These are phyloP conservation scores for Capricornis sumatraensis DNA, from an alignment of 2,113 vertebrate genomes.

Conservation along the genomic window DNA sequence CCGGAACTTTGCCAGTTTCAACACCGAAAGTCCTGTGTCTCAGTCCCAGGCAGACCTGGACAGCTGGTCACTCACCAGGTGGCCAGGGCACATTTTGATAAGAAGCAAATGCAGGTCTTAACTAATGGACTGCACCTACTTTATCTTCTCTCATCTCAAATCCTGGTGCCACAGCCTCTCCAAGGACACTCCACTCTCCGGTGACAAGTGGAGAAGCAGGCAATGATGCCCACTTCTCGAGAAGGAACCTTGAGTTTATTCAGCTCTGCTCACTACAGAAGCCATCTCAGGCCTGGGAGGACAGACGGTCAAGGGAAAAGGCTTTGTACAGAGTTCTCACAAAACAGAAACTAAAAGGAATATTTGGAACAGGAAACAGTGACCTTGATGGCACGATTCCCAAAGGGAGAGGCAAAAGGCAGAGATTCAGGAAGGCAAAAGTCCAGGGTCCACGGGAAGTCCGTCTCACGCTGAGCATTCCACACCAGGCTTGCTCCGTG, in stretches of 20 bases:
- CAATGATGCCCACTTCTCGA: not conserved
- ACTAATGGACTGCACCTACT: not conserved
- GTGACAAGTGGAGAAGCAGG: not conserved
- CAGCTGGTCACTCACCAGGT: not conserved
- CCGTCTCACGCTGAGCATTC: not conserved
- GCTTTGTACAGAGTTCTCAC: constrained; percentile 40
- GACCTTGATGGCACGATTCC: constrained; percentile 46
- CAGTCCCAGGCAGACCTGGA: not conserved
- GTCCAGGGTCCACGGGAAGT: not conserved
- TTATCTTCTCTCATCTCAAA: not conserved
- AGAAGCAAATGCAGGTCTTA: not conserved
- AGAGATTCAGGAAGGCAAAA: not conserved
- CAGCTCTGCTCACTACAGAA: not conserved
- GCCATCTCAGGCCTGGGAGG: not conserved
- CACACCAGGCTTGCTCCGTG: not conserved
- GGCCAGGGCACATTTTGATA: not conserved
- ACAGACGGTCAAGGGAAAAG: constrained; percentile 27
- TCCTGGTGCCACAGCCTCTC: not conserved
- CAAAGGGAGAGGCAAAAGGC: constrained; percentile 25
- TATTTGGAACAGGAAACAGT: constrained; percentile 43
- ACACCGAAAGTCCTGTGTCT: not conserved
- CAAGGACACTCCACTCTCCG: not conserved
- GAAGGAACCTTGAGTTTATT: not conserved
- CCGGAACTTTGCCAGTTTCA: not conserved
- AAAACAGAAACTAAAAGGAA: constrained; percentile 60